These are phyloP conservation scores for Euzophera pinguis DNA, from an alignment of 2,888 invertebrate genomes.

Conservation along the genomic window DNA sequence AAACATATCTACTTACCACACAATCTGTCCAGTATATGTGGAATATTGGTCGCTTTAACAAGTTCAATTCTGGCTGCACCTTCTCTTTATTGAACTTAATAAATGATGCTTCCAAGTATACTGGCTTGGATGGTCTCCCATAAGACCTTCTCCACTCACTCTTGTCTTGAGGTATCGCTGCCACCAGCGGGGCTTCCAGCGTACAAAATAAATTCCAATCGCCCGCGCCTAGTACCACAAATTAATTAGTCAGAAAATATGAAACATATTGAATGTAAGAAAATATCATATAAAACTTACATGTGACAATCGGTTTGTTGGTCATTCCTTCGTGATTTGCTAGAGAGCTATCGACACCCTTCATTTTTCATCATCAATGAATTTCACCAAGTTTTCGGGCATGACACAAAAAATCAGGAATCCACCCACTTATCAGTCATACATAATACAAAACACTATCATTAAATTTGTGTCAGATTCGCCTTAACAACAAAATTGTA, in stretches of 20 bases:
- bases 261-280: neutral
- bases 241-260: neutral
- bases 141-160: conserved; percentile 96
- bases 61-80: conserved; percentile 87
- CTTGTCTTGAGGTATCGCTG: conserved; percentile 91
- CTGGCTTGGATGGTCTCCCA: conserved; percentile 91
- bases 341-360: conserved; percentile 76
- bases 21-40: conserved; percentile 98
- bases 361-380: conserved; percentile 79
- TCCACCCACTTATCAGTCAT: conserved; percentile 64
- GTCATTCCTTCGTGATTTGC: conserved; percentile 80
- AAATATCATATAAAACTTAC: conserved; percentile 67
- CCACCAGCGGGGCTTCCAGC: conserved; percentile 87
- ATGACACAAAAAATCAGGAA: conserved; percentile 63
- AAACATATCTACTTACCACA: conserved; percentile 81
- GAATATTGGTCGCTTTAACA: conserved; percentile 93
- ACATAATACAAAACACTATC: neutral
- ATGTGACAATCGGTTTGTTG: conserved; percentile 86
- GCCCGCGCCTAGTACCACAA: conserved; percentile 84
- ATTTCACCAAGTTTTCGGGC: conserved; percentile 54
- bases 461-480: too few species aligned
- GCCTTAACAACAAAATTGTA: too few species aligned
- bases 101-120: conserved; percentile 90
- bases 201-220: conserved; percentile 91
- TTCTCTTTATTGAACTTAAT: conserved; percentile 88